These are phyloP conservation scores for Metaphire vulgaris DNA, from an alignment of 1,140 invertebrate genomes.

Conservation along the genomic window DNA sequence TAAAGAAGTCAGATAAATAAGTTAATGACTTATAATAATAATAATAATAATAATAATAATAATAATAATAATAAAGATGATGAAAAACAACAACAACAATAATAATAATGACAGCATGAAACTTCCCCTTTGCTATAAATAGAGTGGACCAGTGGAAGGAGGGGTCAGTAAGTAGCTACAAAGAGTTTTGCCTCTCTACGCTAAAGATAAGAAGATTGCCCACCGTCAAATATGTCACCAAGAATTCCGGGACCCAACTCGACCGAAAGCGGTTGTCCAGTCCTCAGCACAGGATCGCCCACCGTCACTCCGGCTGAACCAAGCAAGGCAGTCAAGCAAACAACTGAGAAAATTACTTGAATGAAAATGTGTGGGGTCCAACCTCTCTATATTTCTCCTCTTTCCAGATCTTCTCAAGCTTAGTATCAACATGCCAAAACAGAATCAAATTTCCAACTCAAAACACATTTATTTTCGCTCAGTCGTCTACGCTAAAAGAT, in stretches of 20 bases:
- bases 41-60: conserved; percentile 4
- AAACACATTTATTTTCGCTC: no score
- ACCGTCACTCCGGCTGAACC: conserved; percentile 84
- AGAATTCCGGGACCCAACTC: conserved; percentile 99
- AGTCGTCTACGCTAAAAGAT: no score
- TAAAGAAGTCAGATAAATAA: not conserved
- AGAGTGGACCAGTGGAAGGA: no score
- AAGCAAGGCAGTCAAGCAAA: conserved; percentile 29
- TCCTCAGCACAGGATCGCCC: conserved; percentile 94
- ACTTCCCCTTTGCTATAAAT: no score
- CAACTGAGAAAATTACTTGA: no score
- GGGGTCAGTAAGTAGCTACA: no score
- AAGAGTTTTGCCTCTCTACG: no score
- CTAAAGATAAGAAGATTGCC: no score
- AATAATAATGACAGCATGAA: no score
- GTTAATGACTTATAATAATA: not conserved
- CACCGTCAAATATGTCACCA: conserved; percentile 97
- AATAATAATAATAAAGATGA: not conserved
- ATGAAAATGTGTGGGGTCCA: no score
- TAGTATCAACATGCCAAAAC: conserved; percentile 29
- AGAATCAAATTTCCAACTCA: no score
- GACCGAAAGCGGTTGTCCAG: conserved; percentile 94
- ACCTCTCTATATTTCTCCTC: no score
- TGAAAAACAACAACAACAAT: not conserved
- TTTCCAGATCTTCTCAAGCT: conserved; percentile 8